Evolutionary conservation across 2,113 vertebrate genomes (phyloP).

Genomic region (Tragelaphus scriptus): DNA sequence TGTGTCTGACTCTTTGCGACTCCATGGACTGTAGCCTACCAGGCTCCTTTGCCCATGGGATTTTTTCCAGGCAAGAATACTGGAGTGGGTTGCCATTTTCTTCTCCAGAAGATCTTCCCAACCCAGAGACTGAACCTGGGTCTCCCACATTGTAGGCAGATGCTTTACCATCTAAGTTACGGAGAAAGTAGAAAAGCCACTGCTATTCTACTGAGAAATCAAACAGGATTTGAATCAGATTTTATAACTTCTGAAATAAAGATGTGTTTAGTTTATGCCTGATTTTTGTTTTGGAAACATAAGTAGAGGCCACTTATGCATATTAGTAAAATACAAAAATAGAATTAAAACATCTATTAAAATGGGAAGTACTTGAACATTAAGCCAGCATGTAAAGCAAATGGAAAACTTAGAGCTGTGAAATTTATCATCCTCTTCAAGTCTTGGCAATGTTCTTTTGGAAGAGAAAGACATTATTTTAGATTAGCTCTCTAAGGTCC

Average conservation of each 20-base stretch:
- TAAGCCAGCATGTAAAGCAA: neutral
- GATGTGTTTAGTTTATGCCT: neutral
- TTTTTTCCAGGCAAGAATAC: neutral
- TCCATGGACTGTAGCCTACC: neutral
- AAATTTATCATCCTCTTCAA: neutral
- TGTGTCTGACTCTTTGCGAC: neutral
- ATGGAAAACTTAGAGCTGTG: neutral
- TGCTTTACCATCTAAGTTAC: accelerated
- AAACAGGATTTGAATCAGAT: neutral
- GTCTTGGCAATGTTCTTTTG: neutral
- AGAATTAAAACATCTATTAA: neutral
- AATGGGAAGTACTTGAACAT: neutral
- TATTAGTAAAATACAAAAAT: neutral
- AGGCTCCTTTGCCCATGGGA: neutral
- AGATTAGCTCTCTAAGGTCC: neutral
- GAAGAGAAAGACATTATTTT: neutral
- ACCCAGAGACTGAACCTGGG: neutral
- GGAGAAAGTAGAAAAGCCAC: neutral
- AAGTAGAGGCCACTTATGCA: neutral
- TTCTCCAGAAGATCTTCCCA: neutral
- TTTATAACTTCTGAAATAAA: neutral
- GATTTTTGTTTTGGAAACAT: neutral
- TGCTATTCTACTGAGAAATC: neutral
- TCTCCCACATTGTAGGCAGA: neutral
- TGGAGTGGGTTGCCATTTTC: neutral